A percentile compares a stretch with the other conserved stretches of the same genome.
These are phyloP conservation scores for Drosophila neonasuta DNA, from an alignment of 2,888 invertebrate species.

Conservation along the genomic window DNA sequence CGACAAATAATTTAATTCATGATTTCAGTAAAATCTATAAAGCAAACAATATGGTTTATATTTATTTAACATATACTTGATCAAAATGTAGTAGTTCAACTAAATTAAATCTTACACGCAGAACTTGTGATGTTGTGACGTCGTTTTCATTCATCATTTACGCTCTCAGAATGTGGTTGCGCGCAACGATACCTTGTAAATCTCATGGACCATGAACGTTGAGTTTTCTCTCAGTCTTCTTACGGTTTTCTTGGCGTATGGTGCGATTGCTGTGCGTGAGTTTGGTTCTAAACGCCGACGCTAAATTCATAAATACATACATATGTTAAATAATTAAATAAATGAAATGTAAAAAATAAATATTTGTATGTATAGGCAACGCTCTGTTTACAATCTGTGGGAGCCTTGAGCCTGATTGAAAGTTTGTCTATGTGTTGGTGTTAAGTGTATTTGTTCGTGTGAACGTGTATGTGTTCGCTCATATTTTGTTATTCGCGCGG, in stretches of 20 bases:
- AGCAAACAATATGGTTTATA: too few species aligned
- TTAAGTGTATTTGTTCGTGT: constrained; percentile 33
- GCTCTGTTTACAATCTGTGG: constrained; percentile 39
- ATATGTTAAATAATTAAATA: constrained; percentile 33
- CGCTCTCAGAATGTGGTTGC: constrained; percentile 25
- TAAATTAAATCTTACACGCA: not conserved
- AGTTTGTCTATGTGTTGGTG: constrained; percentile 39
- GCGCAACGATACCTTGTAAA: constrained; percentile 29
- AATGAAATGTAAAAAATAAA: constrained; percentile 47
- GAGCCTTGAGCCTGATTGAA: constrained; percentile 56
- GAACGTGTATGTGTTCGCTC: constrained; percentile 17
- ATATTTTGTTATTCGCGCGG: constrained; percentile 59
- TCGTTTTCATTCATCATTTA: not conserved
- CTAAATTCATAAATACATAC: constrained; percentile 31
- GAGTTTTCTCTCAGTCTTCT: constrained; percentile 50
- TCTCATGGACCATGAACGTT: constrained; percentile 12
- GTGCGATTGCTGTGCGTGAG: constrained; percentile 19
- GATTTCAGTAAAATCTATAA: not conserved
- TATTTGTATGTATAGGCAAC: constrained; percentile 30
- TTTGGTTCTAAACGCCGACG: constrained; percentile 36
- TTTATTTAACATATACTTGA: not conserved
- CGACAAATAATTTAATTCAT: too few species aligned
- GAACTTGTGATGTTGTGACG: constrained; percentile 4
- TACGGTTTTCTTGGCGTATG: constrained; percentile 50
- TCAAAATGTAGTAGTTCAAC: not conserved